A percentile compares a stretch with the other conserved stretches of the same genome.
These are phyloP conservation scores for Girardia tigrina DNA, from an alignment of 2,888 invertebrate genomes.

Conservation along the genomic window DNA sequence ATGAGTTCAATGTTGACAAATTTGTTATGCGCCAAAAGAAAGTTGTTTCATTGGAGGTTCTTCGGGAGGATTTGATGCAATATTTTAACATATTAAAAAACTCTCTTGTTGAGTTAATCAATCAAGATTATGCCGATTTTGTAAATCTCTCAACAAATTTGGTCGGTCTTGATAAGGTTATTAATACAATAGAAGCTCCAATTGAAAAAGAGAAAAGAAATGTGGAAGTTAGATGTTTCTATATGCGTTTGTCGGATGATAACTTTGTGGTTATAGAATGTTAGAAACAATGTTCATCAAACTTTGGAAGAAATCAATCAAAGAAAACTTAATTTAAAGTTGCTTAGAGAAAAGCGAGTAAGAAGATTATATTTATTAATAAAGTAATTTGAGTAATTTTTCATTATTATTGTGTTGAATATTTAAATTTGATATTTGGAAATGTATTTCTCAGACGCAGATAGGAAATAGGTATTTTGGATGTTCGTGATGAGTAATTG, in stretches of 20 bases:
- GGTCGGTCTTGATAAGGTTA: conserved; percentile 75
- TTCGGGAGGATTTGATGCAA: conserved; percentile 73
- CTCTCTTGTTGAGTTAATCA: conserved; percentile 88
- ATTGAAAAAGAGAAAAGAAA: conserved; percentile 68
- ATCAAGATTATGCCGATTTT: conserved; percentile 92
- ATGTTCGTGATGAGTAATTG: too few relatives aligned
- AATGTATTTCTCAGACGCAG: too few relatives aligned
- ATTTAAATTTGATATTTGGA: too few relatives aligned
- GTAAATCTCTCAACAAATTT: conserved; percentile 86
- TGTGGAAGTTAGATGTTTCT: conserved; percentile 57
- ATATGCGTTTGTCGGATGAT: background rate
- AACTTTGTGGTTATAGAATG: background rate
- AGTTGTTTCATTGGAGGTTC: conserved; percentile 64
- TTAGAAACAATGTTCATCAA: background rate
- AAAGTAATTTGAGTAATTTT: background rate
- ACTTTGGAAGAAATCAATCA: conserved; percentile 1
- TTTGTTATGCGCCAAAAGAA: conserved; percentile 65
- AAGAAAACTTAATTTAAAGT: background rate
- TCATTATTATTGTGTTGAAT: too few relatives aligned
- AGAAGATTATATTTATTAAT: background rate
- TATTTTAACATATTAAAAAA: conserved; percentile 78
- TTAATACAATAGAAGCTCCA: conserved; percentile 66
- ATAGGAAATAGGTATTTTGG: too few relatives aligned
- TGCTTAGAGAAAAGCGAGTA: background rate
- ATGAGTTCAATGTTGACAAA: conserved; percentile 74